phyloP scores from a whole-genome alignment of 2,888 invertebrate species.

The Papilio protenor region DNA sequence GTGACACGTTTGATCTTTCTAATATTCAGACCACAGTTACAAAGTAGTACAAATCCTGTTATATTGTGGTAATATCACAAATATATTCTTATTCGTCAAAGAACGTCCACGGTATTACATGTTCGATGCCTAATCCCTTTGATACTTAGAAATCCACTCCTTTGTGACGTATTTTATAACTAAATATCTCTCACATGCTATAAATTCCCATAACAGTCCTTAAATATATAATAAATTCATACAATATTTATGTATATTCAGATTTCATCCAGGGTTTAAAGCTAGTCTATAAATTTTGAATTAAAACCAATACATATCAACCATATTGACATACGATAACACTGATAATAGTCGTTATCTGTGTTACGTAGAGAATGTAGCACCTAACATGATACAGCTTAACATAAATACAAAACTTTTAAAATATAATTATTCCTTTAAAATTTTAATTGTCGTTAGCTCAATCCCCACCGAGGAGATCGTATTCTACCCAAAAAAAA shows the following conservation, averaged over 20 bases:
- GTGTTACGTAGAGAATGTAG: not conserved
- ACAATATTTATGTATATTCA: too few species aligned
- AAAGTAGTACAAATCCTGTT: not conserved
- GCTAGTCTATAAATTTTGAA: constrained; percentile 10
- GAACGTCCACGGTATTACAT: not conserved
- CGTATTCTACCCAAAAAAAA: not conserved
- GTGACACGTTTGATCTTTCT: not conserved
- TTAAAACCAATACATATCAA: constrained; percentile 7
- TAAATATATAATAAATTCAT: too few species aligned
- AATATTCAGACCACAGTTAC: not conserved
- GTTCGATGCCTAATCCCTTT: not conserved
- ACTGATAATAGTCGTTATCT: not conserved
- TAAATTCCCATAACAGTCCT: not conserved
- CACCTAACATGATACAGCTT: not conserved
- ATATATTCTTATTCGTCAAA: not conserved
- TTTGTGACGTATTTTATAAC: not conserved
- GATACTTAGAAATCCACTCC: not conserved
- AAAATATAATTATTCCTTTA: not conserved
- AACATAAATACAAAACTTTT: not conserved
- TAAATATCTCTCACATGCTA: not conserved
- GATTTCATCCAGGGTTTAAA: not conserved
- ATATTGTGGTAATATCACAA: not conserved
- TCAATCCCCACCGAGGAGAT: not conserved
- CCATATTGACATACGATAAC: constrained; percentile 10
- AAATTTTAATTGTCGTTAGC: not conserved